A percentile compares a stretch with the other conserved stretches of the same genome.
phyloP scores from a whole-genome alignment of 2,888 invertebrate genomes.

The Acleris cristana region DNA sequence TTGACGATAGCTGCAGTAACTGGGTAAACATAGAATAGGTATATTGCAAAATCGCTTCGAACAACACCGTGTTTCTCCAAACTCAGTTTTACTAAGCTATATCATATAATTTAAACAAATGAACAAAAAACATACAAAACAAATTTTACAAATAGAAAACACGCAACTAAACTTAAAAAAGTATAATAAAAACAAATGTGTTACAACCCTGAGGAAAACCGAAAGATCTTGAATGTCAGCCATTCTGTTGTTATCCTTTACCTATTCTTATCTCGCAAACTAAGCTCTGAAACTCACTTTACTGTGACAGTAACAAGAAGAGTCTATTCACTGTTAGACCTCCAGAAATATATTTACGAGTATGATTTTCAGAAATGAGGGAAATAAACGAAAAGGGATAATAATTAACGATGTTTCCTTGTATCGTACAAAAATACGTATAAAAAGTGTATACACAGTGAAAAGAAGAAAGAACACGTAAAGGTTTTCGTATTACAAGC shows the following conservation, averaged over 20 bases:
- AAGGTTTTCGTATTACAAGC: no score
- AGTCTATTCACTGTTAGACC: slow-evolving; percentile 10
- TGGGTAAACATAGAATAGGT: no score
- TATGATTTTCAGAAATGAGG: not conserved
- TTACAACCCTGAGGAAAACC: slow-evolving; percentile 18
- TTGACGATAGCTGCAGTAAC: no score
- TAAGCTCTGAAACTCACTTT: slow-evolving; percentile 22
- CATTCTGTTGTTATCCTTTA: slow-evolving; percentile 29
- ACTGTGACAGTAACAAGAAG: slow-evolving; percentile 13
- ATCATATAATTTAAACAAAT: not conserved
- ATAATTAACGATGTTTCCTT: not conserved
- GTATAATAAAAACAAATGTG: not conserved
- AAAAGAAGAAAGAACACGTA: no score
- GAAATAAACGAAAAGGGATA: not conserved
- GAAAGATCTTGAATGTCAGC: slow-evolving; percentile 18
- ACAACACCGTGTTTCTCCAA: no score
- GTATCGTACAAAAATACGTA: not conserved
- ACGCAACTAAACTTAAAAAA: not conserved
- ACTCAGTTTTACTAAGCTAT: no score
- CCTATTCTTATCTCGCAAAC: slow-evolving; percentile 29
- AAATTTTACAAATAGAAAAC: not conserved
- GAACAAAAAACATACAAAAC: not conserved
- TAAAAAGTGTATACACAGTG: not conserved
- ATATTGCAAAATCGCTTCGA: no score
- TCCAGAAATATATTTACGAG: not conserved